phyloP scores from a whole-genome alignment of 2,888 invertebrate species.

The Monochamus alternatus region DNA sequence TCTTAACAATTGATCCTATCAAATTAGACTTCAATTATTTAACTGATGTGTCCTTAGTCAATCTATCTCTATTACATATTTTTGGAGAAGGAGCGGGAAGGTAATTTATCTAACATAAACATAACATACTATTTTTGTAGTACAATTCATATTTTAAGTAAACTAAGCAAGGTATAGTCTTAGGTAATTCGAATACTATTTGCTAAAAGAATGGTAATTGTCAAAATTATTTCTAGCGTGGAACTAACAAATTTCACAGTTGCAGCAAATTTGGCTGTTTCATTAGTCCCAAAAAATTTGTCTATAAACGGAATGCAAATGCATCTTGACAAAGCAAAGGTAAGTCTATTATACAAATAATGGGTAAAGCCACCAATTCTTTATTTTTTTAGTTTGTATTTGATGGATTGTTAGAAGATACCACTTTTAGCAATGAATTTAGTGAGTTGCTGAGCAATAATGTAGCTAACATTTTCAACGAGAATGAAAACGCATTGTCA shows the following conservation, averaged over 20 bases:
- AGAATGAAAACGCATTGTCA: slow-evolving; percentile 2
- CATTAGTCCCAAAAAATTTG: neutral
- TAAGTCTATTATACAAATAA: neutral
- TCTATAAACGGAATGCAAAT: neutral
- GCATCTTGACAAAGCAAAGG: slow-evolving; percentile 2
- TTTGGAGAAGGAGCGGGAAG: slow-evolving; percentile 22
- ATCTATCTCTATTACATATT: slow-evolving; percentile 1
- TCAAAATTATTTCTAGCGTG: neutral
- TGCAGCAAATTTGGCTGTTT: neutral
- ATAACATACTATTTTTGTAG: too few relatives aligned
- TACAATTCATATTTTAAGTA: too few relatives aligned
- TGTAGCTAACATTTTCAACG: slow-evolving; percentile 3
- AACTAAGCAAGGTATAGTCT: too few relatives aligned
- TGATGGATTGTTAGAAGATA: slow-evolving; percentile 26
- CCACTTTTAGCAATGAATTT: slow-evolving; percentile 7
- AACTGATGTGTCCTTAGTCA: neutral
- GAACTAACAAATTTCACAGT: neutral
- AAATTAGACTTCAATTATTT: slow-evolving; percentile 4
- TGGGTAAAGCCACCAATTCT: too few relatives aligned
- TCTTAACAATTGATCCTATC: slow-evolving; percentile 2
- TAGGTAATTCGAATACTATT: too few relatives aligned
- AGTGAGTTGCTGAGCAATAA: slow-evolving; percentile 13
- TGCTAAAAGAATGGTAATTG: neutral
- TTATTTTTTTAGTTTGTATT: slow-evolving; percentile 15
- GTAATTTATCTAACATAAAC: neutral